Evolutionary conservation across 2,113 vertebrate species (phyloP).

Genomic region (Marcusenius ussheri): DNA sequence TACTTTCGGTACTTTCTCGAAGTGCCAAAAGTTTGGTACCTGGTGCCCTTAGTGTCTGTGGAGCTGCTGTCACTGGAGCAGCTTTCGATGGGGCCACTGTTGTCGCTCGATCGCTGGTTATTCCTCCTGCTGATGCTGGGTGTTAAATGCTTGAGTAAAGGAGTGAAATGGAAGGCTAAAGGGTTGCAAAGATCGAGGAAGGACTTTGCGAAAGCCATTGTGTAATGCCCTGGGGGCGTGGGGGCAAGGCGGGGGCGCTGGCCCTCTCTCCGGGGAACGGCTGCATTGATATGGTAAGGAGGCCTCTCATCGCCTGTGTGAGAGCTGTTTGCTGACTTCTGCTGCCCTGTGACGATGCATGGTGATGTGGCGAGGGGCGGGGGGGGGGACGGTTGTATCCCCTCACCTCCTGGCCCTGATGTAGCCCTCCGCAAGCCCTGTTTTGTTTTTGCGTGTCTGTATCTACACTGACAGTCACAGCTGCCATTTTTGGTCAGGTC

Average conservation of each 20-base stretch:
- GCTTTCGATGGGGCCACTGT: neutral
- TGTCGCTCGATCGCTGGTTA: neutral
- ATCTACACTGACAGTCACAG: neutral
- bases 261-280: neutral
- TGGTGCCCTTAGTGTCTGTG: neutral
- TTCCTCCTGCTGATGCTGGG: neutral
- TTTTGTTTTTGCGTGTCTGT: neutral
- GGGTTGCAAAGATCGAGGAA: neutral
- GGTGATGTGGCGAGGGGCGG: neutral
- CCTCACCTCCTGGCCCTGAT: neutral
- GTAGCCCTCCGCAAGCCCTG: neutral
- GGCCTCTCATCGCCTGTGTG: neutral
- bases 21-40: too few relatives aligned
- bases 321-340: neutral
- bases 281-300: slow-evolving; percentile 19
- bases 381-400: neutral
- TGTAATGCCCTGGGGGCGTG: neutral
- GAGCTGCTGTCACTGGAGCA: neutral
- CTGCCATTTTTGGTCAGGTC: neutral
- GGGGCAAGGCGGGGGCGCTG: neutral
- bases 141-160: neutral
- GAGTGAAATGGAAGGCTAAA: neutral
- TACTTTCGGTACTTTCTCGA: too few relatives aligned
- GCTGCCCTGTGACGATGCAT: neutral
- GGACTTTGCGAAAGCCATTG: neutral